Base-by-base conservation (phyloP, 2,113 vertebrate genomes). In the Aviceda subcristata region DNA sequence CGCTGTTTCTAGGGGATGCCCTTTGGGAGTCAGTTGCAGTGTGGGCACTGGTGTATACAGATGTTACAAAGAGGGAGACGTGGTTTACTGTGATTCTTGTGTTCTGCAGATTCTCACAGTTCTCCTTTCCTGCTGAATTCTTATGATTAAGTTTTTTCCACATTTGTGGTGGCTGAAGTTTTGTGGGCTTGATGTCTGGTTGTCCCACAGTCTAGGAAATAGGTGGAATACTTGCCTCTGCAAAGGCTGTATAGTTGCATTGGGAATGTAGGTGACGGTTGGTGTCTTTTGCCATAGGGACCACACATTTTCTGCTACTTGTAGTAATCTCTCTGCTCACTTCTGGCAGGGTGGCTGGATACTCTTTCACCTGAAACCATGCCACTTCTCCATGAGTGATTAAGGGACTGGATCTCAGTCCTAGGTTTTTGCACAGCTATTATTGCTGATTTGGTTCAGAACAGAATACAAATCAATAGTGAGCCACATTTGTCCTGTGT, bases 271-370 rank as follows among this genome's bases (percentile, higher is more conserved):
- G 26, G 15, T 20, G 41, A 32, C 29, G 56, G 14, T 21, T 5
- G 1, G 9, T 71, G 38, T 22, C 36, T 50, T 53, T 29, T 69
- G 34, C 50, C 26, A 10, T 7, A 27, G 45, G 22, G 11, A 19
- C 38, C 38, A 15, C 0, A 0, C 0, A 1, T 39, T 78, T 77
- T 71, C 38, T 84, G 41, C 34, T 67, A 3, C 56, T 59, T 62
- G 27, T 32, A 45, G 30, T 15, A 34, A 86, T 11, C 15, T 29
- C 22, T 6, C 36, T 41, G 19, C 45, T 94, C 22, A 11, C 4
- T 53, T 88, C 78, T 83, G 69, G 30, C 64, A 85, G n/a, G 27
- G n/a, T 18, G 36, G 8, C 55, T 86, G 55, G 11, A 29, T 32
- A 32, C 23, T 8, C 23, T 73, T 75, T 90, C 36, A 39, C 7